Conservation (phyloP, 2,113 vertebrate species). For the Cynoglossus semilaevis region DNA sequence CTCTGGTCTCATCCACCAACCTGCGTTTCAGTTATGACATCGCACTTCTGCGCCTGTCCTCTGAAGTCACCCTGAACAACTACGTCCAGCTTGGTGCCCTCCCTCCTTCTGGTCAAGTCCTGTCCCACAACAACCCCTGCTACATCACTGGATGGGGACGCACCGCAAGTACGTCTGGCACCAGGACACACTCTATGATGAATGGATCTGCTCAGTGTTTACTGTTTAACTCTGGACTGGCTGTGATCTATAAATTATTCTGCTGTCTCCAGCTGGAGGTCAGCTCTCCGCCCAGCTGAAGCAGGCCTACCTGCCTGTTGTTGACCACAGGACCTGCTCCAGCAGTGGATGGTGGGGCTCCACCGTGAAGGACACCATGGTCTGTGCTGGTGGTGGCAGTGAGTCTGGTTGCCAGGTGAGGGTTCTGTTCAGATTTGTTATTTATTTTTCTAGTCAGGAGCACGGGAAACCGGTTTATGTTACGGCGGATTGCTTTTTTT, state of each 20-base stretch:
- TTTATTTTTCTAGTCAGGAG: slow-evolving; percentile 76
- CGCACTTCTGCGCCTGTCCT: slow-evolving; percentile 80
- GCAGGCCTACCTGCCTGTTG: slow-evolving; percentile 82
- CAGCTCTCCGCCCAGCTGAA: slow-evolving; percentile 81
- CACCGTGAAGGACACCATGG: slow-evolving; percentile 82
- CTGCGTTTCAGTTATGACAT: slow-evolving; percentile 81
- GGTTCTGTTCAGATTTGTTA: background rate
- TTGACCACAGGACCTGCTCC: slow-evolving; percentile 79
- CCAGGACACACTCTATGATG: background rate
- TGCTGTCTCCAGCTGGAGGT: slow-evolving; percentile 76
- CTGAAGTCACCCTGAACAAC: slow-evolving; percentile 75
- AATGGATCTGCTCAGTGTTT: background rate
- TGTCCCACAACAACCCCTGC: slow-evolving; percentile 82
- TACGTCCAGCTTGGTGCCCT: slow-evolving; percentile 79
- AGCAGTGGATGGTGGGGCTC: slow-evolving; percentile 83
- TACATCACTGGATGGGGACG: slow-evolving; percentile 89
- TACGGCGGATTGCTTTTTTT: too few species aligned
- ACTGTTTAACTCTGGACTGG: background rate
- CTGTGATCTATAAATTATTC: background rate
- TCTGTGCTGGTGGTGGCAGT: slow-evolving; percentile 84
- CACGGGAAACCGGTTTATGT: too few species aligned
- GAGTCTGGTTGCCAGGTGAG: slow-evolving; percentile 83
- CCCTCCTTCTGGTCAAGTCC: slow-evolving; percentile 74
- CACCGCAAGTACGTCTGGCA: slow-evolving; percentile 80
- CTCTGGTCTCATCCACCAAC: background rate